These are phyloP conservation scores for Oasisia sp. DNA, from an alignment of 2,888 invertebrate genomes.

Conservation along the genomic window DNA sequence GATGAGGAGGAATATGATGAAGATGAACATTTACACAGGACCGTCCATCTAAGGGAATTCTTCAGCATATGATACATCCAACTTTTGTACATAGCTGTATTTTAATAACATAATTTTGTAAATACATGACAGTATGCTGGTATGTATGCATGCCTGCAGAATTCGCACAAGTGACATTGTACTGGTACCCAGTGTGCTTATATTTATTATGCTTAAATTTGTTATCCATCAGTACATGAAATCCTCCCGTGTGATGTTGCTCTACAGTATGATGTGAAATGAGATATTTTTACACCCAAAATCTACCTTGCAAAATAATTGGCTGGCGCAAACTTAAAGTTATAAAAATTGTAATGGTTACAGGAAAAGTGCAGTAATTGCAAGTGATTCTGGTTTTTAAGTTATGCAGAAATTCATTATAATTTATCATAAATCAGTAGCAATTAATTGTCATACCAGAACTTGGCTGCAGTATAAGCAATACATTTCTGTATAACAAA, in stretches of 20 bases:
- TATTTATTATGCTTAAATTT: not conserved
- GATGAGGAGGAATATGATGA: not conserved
- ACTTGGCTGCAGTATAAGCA: too few species aligned
- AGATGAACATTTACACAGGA: not conserved
- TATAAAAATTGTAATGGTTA: not conserved
- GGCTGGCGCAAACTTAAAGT: not conserved
- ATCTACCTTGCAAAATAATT: not conserved
- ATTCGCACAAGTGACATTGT: not conserved
- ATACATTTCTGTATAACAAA: not conserved
- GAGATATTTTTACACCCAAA: not conserved
- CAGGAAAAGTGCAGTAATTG: not conserved
- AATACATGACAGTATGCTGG: not conserved
- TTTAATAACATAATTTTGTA: not conserved
- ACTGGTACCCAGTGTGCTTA: not conserved
- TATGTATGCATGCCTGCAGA: not conserved
- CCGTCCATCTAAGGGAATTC: not conserved
- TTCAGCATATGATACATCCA: not conserved
- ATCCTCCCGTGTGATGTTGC: not conserved
- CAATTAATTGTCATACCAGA: too few species aligned
- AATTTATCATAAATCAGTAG: too few species aligned
- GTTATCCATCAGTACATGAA: not conserved
- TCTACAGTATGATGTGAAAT: not conserved
- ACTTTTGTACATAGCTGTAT: not conserved
- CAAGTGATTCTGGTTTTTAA: too few species aligned
- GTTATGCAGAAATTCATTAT: too few species aligned